These are phyloP conservation scores for Wasmannia auropunctata DNA, from an alignment of 1,140 invertebrate species.

Conservation along the genomic window DNA sequence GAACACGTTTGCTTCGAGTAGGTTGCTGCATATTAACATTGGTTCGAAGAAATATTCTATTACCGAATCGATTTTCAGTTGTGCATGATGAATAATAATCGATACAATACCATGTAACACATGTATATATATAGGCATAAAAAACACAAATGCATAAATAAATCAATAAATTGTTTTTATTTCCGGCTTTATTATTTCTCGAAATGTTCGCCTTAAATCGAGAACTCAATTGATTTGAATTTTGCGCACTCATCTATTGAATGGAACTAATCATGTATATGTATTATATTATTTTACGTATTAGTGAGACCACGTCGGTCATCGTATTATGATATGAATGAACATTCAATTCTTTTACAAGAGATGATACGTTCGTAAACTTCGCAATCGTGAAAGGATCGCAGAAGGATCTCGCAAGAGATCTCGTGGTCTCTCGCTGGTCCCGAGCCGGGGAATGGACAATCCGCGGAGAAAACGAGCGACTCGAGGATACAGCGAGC, in stretches of 20 bases:
- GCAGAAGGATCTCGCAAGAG: background rate
- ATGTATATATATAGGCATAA: background rate
- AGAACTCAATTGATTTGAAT: background rate
- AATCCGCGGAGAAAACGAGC: background rate
- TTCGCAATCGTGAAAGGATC: background rate
- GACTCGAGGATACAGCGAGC: slow-evolving; percentile 6
- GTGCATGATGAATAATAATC: slow-evolving; percentile 65
- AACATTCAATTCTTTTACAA: background rate
- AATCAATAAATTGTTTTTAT: background rate
- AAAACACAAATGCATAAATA: background rate
- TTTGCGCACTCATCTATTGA: background rate
- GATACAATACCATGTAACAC: background rate
- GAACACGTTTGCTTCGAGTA: slow-evolving; percentile 63
- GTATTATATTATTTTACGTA: background rate
- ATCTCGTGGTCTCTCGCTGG: background rate
- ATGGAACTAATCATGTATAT: background rate
- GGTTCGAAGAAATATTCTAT: slow-evolving; percentile 51
- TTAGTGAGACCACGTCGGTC: background rate
- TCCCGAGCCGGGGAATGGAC: background rate
- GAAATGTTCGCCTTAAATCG: background rate
- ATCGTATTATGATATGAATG: background rate
- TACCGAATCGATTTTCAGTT: slow-evolving; percentile 62
- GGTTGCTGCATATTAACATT: slow-evolving; percentile 54
- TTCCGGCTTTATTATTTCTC: background rate
- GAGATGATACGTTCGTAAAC: slow-evolving; percentile 18